Evolutionary conservation across 2,797 vertebrate species (phyloP).

Genomic region (Helostoma temminkii): DNA sequence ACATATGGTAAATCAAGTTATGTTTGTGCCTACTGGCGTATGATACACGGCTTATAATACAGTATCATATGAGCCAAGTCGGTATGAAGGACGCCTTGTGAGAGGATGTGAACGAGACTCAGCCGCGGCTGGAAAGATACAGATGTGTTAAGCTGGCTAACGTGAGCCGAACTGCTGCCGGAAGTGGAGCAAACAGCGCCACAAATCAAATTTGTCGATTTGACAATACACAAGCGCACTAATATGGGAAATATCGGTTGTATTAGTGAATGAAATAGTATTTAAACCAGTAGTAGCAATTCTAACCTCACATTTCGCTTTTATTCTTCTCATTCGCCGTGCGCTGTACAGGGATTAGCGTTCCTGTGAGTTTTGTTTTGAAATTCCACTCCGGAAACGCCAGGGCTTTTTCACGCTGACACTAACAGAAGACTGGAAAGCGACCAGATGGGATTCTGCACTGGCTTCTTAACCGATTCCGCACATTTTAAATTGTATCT

Average conservation of each 20-base stretch:
- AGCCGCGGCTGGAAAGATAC: slow-evolving; percentile 72
- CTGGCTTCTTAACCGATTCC: slow-evolving; percentile 76
- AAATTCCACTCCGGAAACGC: slow-evolving; percentile 2
- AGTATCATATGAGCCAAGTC: background rate
- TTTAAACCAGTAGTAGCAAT: accelerated
- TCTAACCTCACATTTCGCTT: accelerated
- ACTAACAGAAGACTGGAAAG: slow-evolving; percentile 50
- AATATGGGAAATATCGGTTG: accelerated
- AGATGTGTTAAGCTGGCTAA: slow-evolving; percentile 46
- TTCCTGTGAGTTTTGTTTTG: background rate
- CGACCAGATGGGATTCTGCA: slow-evolving; percentile 76
- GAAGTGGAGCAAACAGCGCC: slow-evolving; percentile 12
- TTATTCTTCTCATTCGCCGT: accelerated
- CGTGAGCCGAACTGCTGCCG: accelerated
- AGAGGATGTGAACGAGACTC: slow-evolving; percentile 47
- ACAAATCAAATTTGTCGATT: background rate
- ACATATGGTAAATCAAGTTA: accelerated
- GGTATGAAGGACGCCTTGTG: accelerated
- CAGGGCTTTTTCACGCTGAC: accelerated
- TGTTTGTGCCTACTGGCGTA: accelerated
- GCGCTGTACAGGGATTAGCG: accelerated
- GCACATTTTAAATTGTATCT: slow-evolving; percentile 74
- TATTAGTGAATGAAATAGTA: accelerated
- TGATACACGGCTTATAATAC: accelerated
- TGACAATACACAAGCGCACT: accelerated